Base-by-base conservation (phyloP, 2,888 invertebrate genomes). In the Apodemia arnacis region DNA sequence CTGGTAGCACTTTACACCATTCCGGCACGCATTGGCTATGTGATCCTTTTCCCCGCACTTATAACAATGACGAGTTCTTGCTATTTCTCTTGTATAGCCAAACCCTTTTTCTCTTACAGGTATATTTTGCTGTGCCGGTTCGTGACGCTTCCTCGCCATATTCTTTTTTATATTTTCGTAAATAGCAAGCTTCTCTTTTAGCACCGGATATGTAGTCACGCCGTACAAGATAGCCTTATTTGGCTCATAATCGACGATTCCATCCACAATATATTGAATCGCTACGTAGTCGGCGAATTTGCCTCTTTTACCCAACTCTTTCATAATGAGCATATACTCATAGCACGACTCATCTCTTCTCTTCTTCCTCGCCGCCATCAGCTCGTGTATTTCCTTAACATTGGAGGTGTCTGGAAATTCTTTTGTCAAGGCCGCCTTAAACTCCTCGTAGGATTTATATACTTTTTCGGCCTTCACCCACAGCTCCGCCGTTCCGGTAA, bases 291-390 rank as follows among this genome's bases (percentile, higher is more conserved):
- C 34, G 11, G 70, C 84, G 7, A 93, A 75, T 44, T 91, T 92
- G 0, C 83, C 93, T 0, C 92, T 34, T 44, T 81, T 87, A 0
- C 88, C 92, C 10, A 93, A 27, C 31, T 88, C 91, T 21, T 93
- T 92, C 91, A 93, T 92, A 7, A 78, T 66, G 0, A 92, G 73
- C 90, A 93, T 89, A 34, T 92, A 94, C 15, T 44, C 4, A 44
- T 44, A 44, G 13, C 13, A 15, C 4, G 4, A 15, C 4, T 44
- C 15, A 44, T 82, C 2, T 81, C 73, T 59, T 18, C 21, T 44
- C 24, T 73, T 73, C 11, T 73, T 73, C 18, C 44, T 41, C 21
- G 44, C 10, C 41, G 44, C 34, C 73, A 73, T 73, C 91, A 0
- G 89, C 59, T 59, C 59, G 21, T 59, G 21, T 8, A 59, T 59